phyloP scores from a whole-genome alignment of 2,888 invertebrate species.

The Trachelus iudaicus region DNA sequence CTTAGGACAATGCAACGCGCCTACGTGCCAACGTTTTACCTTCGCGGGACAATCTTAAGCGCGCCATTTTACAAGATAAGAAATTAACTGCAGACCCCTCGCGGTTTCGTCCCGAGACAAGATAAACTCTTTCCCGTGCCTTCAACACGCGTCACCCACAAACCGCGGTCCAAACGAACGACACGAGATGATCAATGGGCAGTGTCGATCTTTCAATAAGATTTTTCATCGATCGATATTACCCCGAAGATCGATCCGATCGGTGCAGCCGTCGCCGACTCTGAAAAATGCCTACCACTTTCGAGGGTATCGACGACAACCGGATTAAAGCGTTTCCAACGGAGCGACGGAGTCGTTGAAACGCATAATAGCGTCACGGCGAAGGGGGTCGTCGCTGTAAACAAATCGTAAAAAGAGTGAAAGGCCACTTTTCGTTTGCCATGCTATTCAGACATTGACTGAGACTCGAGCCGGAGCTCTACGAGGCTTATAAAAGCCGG shows the following conservation, averaged over 20 bases:
- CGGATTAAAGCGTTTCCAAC: slow-evolving; percentile 37
- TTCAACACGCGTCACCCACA: too few species aligned
- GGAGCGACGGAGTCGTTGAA: slow-evolving; percentile 36
- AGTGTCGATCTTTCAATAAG: too few species aligned
- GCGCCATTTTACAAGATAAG: slow-evolving; percentile 62
- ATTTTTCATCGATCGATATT: too few species aligned
- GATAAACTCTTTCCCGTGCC: slow-evolving; percentile 15
- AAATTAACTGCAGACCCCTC: slow-evolving; percentile 54
- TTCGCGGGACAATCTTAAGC: slow-evolving; percentile 56
- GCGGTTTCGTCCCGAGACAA: slow-evolving; percentile 15
- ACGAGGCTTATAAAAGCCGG: slow-evolving; percentile 47
- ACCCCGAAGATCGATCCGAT: too few species aligned
- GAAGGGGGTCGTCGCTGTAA: slow-evolving; percentile 47
- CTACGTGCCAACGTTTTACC: slow-evolving; percentile 37
- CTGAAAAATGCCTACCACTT: too few species aligned
- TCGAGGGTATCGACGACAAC: slow-evolving; percentile 20
- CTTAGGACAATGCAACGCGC: slow-evolving; percentile 41
- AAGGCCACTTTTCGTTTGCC: slow-evolving; percentile 29
- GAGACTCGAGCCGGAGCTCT: slow-evolving; percentile 22
- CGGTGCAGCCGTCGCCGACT: too few species aligned
- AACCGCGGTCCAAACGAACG: too few species aligned
- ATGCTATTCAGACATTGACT: slow-evolving; percentile 19
- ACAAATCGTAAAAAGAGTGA: slow-evolving; percentile 60
- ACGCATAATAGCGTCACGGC: slow-evolving; percentile 37
- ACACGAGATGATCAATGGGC: too few species aligned